These are phyloP conservation scores for Oedothorax gibbosus DNA, from an alignment of 1,140 invertebrate genomes.

Conservation along the genomic window DNA sequence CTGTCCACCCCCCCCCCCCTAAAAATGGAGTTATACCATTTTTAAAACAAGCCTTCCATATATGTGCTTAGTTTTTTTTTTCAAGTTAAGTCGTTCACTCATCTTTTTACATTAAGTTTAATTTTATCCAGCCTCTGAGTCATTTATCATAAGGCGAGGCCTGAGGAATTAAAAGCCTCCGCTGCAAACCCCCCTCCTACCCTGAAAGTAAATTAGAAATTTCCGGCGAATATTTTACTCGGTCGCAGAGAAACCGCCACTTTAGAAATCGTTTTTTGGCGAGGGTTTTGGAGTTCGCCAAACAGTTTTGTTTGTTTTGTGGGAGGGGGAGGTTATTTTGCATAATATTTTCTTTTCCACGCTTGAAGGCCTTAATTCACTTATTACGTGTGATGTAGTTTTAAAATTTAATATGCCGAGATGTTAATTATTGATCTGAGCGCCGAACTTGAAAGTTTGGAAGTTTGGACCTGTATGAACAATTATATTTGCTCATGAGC, in stretches of 20 bases:
- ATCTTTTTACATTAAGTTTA: slow-evolving; percentile 56
- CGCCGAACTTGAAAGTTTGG: no score
- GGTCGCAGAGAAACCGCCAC: slow-evolving; percentile 36
- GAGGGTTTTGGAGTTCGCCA: no score
- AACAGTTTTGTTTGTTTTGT: slow-evolving; percentile 1
- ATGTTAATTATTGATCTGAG: no score
- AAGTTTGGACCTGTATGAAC: no score
- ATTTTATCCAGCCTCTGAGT: slow-evolving; percentile 45
- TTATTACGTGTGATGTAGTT: no score
- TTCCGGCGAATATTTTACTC: slow-evolving; percentile 26
- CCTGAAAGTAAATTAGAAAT: slow-evolving; percentile 46
- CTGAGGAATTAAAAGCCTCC: slow-evolving; percentile 25
- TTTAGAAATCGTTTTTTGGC: background rate
- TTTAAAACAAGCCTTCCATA: background rate
- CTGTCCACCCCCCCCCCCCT: background rate
- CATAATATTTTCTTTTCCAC: background rate
- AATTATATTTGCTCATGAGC: no score
- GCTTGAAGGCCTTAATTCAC: no score
- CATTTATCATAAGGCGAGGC: slow-evolving; percentile 39
- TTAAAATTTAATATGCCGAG: no score
- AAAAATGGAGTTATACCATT: background rate
- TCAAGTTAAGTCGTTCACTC: background rate
- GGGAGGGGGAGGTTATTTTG: slow-evolving; percentile 8
- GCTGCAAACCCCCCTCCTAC: background rate
- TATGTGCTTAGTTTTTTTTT: slow-evolving; percentile 6